phyloP scores from a whole-genome alignment of 2,797 vertebrate genomes.

The Lycodopsis pacificus region DNA sequence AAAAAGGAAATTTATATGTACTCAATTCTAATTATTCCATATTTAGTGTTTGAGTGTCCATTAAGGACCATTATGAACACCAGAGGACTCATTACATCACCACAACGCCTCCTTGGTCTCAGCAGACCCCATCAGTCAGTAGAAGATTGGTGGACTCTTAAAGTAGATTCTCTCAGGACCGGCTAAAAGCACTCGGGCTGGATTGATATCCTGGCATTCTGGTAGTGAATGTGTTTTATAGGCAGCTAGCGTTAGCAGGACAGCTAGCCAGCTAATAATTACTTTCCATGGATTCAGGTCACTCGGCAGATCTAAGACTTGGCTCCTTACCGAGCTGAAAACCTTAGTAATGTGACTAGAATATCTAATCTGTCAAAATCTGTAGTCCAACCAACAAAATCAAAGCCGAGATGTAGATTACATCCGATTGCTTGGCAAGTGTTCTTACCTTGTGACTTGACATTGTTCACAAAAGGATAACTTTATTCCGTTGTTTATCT shows the following conservation, averaged over 20 bases:
- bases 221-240: constrained; percentile 28
- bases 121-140: constrained; percentile 24
- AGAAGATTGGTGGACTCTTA: constrained; percentile 25
- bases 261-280: background rate
- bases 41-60: constrained; percentile 26
- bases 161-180: constrained; percentile 15
- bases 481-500: background rate
- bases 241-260: background rate
- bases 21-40: constrained; percentile 5
- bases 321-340: background rate
- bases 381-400: background rate
- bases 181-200: constrained; percentile 15
- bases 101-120: constrained; percentile 12
- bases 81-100: constrained; percentile 45
- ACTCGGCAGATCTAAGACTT: background rate
- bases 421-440: background rate
- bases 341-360: background rate
- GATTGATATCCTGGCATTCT: constrained; percentile 26
- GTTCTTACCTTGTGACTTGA: background rate
- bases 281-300: background rate
- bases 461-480: background rate
- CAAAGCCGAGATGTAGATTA: background rate
- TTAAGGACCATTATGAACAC: constrained; percentile 46
- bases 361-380: background rate
- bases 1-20: background rate